phyloP scores from a whole-genome alignment of 2,888 invertebrate genomes.

The Sarcophaga variegata region DNA sequence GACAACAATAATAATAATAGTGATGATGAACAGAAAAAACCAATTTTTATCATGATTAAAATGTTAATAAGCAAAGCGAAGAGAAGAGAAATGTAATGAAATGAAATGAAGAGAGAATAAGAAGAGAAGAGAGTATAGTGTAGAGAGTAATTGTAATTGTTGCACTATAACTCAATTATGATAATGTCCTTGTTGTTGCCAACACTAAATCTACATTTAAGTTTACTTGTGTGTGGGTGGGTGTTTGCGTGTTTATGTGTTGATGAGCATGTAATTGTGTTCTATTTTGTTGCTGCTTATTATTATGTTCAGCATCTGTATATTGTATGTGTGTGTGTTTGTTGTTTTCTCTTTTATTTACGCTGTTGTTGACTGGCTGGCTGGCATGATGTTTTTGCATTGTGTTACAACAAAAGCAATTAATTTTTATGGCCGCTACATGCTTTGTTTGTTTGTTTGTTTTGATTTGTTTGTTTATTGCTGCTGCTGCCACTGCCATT shows the following conservation, averaged over 20 bases:
- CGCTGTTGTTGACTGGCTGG: constrained; percentile 12
- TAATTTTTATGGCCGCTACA: constrained; percentile 60
- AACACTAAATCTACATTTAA: not conserved
- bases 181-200: constrained; percentile 48
- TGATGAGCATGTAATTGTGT: no score
- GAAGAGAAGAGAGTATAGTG: not conserved
- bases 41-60: constrained; percentile 64
- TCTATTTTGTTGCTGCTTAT: no score
- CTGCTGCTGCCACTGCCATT: not conserved
- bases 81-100: no score
- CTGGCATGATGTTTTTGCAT: constrained; percentile 26
- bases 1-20: constrained; percentile 6
- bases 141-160: constrained; percentile 62
- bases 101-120: not conserved
- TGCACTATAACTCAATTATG: constrained; percentile 66
- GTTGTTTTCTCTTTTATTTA: not conserved
- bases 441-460: constrained; percentile 12
- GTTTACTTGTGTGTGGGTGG: not conserved
- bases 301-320: no score
- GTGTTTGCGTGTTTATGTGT: constrained; percentile 2
- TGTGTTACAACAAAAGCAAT: constrained; percentile 53
- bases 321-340: not conserved
- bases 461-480: constrained; percentile 44
- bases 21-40: constrained; percentile 12
- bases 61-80: constrained; percentile 54